Evolutionary conservation across 2,113 vertebrate species (phyloP).

Genomic region (Upupa epops): DNA sequence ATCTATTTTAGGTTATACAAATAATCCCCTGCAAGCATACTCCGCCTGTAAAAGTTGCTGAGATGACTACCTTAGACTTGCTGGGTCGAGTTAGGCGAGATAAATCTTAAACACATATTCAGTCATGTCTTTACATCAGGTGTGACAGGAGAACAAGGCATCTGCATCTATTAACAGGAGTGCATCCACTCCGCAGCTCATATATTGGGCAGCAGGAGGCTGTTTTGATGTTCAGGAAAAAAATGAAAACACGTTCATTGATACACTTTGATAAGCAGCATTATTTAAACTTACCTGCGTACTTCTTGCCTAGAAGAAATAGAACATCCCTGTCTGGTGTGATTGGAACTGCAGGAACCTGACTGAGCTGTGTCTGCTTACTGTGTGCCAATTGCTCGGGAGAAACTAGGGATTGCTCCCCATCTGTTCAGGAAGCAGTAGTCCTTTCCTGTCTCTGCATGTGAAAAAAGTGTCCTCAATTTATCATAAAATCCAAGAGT

Average conservation of each 20-base stretch:
- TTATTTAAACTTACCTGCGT: background rate
- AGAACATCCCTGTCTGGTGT: background rate
- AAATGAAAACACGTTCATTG: background rate
- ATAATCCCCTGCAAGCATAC: background rate
- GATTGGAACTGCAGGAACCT: background rate
- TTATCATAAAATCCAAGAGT: background rate
- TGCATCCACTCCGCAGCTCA: background rate
- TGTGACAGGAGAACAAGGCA: background rate
- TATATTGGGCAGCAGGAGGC: too few species aligned
- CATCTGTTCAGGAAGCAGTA: background rate
- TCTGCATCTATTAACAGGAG: background rate
- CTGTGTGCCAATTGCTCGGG: background rate
- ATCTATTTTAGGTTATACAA: background rate
- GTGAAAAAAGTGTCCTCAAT: background rate
- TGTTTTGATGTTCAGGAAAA: background rate
- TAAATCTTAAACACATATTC: background rate
- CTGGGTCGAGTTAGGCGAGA: background rate
- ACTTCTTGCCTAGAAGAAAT: background rate
- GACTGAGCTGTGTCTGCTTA: background rate
- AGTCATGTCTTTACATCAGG: background rate
- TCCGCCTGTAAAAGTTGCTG: background rate
- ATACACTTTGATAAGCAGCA: background rate
- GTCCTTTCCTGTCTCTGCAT: background rate
- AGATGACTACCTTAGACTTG: background rate
- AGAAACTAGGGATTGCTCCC: background rate